Base-by-base conservation (phyloP, 1,140 invertebrate species). In the Leptinotarsa lineolata region DNA sequence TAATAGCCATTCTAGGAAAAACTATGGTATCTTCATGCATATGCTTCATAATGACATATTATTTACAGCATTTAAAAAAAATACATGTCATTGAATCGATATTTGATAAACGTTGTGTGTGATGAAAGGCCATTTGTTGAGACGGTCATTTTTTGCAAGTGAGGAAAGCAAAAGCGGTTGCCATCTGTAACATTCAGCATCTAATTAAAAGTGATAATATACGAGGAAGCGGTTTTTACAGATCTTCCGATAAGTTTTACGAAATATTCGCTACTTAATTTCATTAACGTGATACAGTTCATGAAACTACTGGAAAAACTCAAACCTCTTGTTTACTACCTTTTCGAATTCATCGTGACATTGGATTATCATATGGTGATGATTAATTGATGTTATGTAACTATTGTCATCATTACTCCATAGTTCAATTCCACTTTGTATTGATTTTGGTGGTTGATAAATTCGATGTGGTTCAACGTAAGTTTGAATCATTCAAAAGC, bases 131-230 rank as follows among this genome's bases (percentile, higher is more conserved):
- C 74, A 77, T 76, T 77, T 54, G 74, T 70, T 64, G 69, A 45
- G 22, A 22, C 20, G 67, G 74, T 72, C 48, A 65, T 73, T 72
- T 30, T 46, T 67, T 68, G 18, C 20, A 67, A 74, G 30, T 54
- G 48, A 54, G n/a, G 48, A 18, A 70, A 61, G 59, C 61, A 70
- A 59, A 59, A 46, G 48, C 69, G 63, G 69, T 75, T 66, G 75
- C 76, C 78, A 70, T 71, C 72, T 76, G 76, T 74, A 24, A 76
- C 78, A 79, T 79, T 76, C 74, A 77, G 74, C 78, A 79, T 76
- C 69, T 74, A 67, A 59, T 65, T 59, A 67, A 65, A 70, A 60
- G 66, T 24, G 15, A 30, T 4, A 39, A 16, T 54, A 54, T 54
- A 54, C 48, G n/a, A 18, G n/a, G 4, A 54, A 18, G 48, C 48